Evolutionary conservation across 1,140 invertebrate species (phyloP).

Genomic region (Schlechtendalia chinensis): DNA sequence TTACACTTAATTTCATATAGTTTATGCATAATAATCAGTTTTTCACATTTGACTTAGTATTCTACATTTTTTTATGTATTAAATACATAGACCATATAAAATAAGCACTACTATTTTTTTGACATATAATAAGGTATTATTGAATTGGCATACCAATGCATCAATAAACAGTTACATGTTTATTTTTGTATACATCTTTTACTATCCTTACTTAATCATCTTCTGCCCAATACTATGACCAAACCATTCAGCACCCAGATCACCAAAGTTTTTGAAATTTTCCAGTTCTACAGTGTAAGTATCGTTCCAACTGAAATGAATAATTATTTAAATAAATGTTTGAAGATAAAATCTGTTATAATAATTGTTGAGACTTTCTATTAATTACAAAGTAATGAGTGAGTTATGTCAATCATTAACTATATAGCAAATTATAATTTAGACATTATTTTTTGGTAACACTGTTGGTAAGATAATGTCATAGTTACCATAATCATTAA

Average conservation of each 20-base stretch:
- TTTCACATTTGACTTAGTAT: too few species aligned
- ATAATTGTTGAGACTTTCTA: too few species aligned
- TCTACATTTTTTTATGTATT: too few species aligned
- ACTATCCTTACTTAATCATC: constrained; percentile 27
- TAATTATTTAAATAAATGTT: not conserved
- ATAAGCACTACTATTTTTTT: too few species aligned
- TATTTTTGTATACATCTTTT: not conserved
- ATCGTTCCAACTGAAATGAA: constrained; percentile 37
- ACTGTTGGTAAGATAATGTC: constrained; percentile 13
- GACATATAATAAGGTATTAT: too few species aligned
- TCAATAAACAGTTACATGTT: not conserved
- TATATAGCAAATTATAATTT: not conserved
- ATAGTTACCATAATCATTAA: constrained; percentile 19
- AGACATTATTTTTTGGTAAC: constrained; percentile 6
- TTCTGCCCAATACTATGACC: constrained; percentile 28
- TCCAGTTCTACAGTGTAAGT: constrained; percentile 22
- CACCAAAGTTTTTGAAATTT: constrained; percentile 44
- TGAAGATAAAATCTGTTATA: too few species aligned
- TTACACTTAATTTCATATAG: too few species aligned
- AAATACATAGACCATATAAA: too few species aligned
- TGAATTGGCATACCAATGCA: too few species aligned
- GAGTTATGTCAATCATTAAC: too few species aligned
- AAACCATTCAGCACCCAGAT: constrained; percentile 44
- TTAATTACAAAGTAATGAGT: too few species aligned
- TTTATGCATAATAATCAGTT: too few species aligned